These are phyloP conservation scores for Seriola aureovittata DNA, from an alignment of 2,113 vertebrate species.

Conservation along the genomic window DNA sequence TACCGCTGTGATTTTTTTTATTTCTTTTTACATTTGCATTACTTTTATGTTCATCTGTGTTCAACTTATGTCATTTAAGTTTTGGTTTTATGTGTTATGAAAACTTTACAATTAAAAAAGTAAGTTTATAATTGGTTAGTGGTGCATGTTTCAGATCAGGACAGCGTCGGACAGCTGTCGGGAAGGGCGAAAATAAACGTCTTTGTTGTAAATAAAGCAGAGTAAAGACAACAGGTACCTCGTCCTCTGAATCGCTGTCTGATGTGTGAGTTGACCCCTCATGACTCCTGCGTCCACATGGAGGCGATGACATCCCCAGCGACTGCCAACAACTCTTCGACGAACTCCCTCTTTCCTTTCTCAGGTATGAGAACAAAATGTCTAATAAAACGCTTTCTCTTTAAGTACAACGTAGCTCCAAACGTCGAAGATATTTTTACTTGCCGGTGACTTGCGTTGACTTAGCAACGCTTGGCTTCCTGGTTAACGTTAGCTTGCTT, in stretches of 20 bases:
- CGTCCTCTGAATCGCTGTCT: constrained; percentile 69
- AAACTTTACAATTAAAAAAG: no score
- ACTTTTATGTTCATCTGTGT: no score
- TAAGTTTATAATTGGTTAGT: no score
- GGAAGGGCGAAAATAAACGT: background rate
- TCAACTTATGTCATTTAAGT: no score
- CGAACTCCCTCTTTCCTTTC: background rate
- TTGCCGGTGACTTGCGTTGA: background rate
- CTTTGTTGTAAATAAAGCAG: background rate
- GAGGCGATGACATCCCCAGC: constrained; percentile 52
- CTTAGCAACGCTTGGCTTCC: constrained; percentile 1
- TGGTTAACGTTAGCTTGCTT: constrained; percentile 35
- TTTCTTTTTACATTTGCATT: no score
- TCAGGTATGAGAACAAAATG: background rate
- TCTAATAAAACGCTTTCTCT: background rate
- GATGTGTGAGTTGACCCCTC: constrained; percentile 30
- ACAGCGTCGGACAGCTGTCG: background rate
- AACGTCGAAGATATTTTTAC: background rate
- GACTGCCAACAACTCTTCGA: background rate
- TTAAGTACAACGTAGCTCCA: background rate
- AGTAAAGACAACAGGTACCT: constrained; percentile 37
- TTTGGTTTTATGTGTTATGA: no score
- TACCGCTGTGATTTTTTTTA: no score
- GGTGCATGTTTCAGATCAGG: no score
- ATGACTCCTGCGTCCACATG: constrained; percentile 21